Base-by-base conservation (phyloP, 1,140 invertebrate species). In the Diachasmimorpha longicaudata region DNA sequence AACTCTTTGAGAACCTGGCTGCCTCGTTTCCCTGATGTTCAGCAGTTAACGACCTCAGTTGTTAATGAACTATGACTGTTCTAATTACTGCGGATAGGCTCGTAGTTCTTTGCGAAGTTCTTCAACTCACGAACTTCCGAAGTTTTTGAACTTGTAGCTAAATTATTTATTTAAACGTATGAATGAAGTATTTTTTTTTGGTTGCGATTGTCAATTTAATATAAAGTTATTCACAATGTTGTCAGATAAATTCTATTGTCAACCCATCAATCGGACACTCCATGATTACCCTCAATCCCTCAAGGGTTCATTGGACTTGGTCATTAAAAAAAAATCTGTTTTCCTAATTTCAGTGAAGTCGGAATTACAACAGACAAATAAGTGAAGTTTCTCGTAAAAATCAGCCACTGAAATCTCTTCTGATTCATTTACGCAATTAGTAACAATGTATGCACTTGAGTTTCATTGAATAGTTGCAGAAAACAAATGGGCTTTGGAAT, bases 11-110 rank as follows among this genome's bases (percentile, higher is more conserved):
- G 42, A 52, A 44, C 52, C 6, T 31, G 31, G 46, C 69, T 31
- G 55, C 21, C 42, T 63, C 21, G 31, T 74, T 75, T 74, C 55
- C 31, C 39, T 70, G 74, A 39, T 63, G 70, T 72, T 69, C 58
- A 63, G 76, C 77, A 79, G 72, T 81, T 81, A 83, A 81, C 81
- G 77, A 81, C 75, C 81, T 78, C 79, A 70, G 48, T 76, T 75
- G 74, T 79, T 80, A 78, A 82, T 78, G 72, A 81, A 79, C 79
- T 71, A 77, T 80, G 75, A 74, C 79, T 66, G 72, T 58, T 81
- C 76, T 82, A 81, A 82, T 82, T 81, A 80, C 77, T 58, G 70
- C 58, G 58, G 46, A 63, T 63, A 21, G 23, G 25, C 11, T 63
- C 23, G 58, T 63, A n/a, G n/a, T n/a, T n/a, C n/a, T n/a, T n/a